Base-by-base conservation (phyloP, 2,888 invertebrate species). In the Drosophila emarginata region DNA sequence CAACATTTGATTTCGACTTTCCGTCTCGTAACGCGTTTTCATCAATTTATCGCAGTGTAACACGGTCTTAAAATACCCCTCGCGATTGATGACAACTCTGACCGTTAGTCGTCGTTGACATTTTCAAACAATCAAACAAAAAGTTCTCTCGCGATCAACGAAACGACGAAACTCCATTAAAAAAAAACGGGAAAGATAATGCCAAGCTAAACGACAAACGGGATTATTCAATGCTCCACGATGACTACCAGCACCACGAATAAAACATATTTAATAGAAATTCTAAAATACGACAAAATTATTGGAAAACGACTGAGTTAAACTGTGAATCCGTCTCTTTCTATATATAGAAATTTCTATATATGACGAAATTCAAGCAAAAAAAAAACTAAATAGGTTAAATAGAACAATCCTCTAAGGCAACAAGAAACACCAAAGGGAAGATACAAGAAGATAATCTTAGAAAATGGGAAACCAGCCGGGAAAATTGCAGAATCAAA, bases 391-490 rank as follows among this genome's bases (percentile, higher is more conserved):
- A 83, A 87, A 87, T 85, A 85, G 85, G 86, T 87, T 81, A 87
- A 81, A 81, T 68, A 87, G 77, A 77, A 70, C 74, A 68, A 69
- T 40, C 40, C 72, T 64, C 75, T 70, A 18, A 45, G 18, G 21
- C 18, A 45, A 21, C 14, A 4, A 45, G 12, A 45, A 21, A 12
- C 21, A 45, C 1, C 45, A 45, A 12, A 18, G 21, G 21, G 37
- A n/a, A 3, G 14, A 7, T 21, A 45, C 26, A 45, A 18, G 14
- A 45, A 84, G 60, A 4, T 21, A 18, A 45, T 4, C 18, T 2
- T 11, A 14, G 2, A 45, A 45, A 45, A 94, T 94, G 94, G 95
- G 95, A 91, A 95, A 95, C 92, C 92, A 94, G 90, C 93, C 93
- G 91, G 93, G 93, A 87, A 94, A 94, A 92, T 93, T 92, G 76